Percentiles rank a stretch among this genome's conserved stretches.
These are phyloP conservation scores for Parazoanthus atlanticus DNA, from an alignment of 92 coral and sea anemone genomes.

Conservation along the genomic window DNA sequence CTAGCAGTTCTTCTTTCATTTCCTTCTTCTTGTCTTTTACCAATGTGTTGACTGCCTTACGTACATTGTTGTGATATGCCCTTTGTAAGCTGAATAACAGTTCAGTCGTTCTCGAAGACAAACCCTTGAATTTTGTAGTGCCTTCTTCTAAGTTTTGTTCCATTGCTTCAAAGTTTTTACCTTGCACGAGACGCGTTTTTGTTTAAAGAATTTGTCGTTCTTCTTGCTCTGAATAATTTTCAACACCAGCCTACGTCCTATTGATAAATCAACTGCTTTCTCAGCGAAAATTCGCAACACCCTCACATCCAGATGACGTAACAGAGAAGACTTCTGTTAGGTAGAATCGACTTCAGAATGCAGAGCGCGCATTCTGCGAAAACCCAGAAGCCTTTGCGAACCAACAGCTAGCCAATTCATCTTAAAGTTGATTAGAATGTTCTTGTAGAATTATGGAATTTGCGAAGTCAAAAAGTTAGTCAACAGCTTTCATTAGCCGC, in stretches of 20 bases:
- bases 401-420: background rate
- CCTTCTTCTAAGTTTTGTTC: constrained; percentile 2
- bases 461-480: too few relatives aligned
- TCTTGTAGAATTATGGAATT: too few relatives aligned
- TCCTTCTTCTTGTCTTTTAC: constrained; percentile 10
- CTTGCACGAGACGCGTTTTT: background rate
- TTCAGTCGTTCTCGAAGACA: constrained; percentile 13
- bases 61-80: constrained; percentile 30
- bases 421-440: too few relatives aligned
- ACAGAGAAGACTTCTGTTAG: background rate
- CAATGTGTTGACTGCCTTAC: background rate
- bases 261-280: background rate
- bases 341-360: background rate
- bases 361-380: background rate
- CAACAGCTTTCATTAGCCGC: too few relatives aligned
- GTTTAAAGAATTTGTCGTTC: background rate
- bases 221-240: constrained; percentile 5
- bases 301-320: background rate
- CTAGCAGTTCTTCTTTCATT: constrained; percentile 13
- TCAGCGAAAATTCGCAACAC: background rate
- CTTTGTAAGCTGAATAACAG: constrained; percentile 15
- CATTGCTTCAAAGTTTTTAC: background rate
- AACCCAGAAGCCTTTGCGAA: background rate
- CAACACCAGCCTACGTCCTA: background rate
- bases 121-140: background rate